Evolutionary conservation across 2,797 vertebrate species (phyloP).

Genomic region (Xyrichtys novacula): DNA sequence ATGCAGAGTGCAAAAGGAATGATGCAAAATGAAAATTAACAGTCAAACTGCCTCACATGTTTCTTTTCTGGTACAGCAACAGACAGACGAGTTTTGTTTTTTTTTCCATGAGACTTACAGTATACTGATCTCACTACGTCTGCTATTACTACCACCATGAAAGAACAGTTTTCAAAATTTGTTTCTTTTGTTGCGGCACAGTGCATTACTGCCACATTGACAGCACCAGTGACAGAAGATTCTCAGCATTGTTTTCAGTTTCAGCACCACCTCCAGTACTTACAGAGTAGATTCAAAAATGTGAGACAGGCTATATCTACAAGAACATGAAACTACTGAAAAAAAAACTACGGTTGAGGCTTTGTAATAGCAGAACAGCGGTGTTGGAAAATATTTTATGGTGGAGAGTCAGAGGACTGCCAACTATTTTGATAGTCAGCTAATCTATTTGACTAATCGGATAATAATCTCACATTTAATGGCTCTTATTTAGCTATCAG

Average conservation of each 20-base stretch:
- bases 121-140: conserved; percentile 19
- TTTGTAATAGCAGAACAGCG: not conserved
- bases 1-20: conserved; percentile 5
- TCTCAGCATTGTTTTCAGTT: not conserved
- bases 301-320: not conserved
- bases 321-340: conserved; percentile 5
- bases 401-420: no score
- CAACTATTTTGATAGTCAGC: no score
- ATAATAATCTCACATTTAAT: no score
- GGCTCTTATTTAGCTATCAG: no score
- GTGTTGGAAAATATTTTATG: no score
- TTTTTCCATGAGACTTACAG: no score
- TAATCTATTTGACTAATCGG: no score
- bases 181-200: conserved; percentile 15
- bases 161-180: conserved; percentile 8
- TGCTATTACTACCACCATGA: conserved; percentile 10
- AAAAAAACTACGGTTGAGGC: not conserved
- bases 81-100: not conserved
- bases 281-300: conserved; percentile 7
- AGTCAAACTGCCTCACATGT: conserved; percentile 18
- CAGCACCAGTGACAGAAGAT: not conserved
- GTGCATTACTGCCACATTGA: conserved; percentile 19
- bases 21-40: conserved; percentile 23
- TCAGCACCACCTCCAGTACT: not conserved
- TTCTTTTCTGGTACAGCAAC: conserved; percentile 9